Evolutionary conservation across 2,113 vertebrate species (phyloP).

Genomic region (Toxotes chatareus): DNA sequence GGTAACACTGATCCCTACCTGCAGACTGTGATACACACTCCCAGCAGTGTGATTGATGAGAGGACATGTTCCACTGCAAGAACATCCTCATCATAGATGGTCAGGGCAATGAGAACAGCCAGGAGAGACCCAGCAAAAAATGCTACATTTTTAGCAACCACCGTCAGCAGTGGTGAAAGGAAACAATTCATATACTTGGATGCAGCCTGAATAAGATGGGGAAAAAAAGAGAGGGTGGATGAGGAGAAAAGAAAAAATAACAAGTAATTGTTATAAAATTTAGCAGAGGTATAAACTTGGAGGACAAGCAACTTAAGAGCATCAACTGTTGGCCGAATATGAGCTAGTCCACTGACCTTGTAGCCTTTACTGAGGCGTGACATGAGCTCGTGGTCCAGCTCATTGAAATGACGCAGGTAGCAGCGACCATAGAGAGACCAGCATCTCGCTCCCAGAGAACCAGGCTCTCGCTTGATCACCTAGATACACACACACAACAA

Average conservation of each 20-base stretch:
- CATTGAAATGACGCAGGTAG: constrained; percentile 97
- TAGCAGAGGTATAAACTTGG: neutral
- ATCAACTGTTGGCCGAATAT: neutral
- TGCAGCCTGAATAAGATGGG: constrained; percentile 81
- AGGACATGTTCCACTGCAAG: constrained; percentile 96
- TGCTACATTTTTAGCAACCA: constrained; percentile 96
- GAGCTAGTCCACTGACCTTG: constrained; percentile 78
- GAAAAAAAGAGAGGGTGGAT: constrained; percentile 4
- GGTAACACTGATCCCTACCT: constrained; percentile 83
- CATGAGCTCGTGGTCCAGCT: constrained; percentile 96
- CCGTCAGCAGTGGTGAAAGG: constrained; percentile 93
- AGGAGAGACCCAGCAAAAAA: constrained; percentile 98
- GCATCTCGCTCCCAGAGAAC: constrained; percentile 95
- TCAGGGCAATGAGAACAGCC: constrained; percentile 96
- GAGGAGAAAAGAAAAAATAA: neutral
- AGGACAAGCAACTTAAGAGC: neutral
- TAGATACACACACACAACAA: constrained; percentile 17
- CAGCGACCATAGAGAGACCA: constrained; percentile 98
- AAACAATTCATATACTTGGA: constrained; percentile 99
- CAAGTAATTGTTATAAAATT: neutral
- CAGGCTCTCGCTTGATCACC: constrained; percentile 96
- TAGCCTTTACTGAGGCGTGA: constrained; percentile 97
- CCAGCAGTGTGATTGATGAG: constrained; percentile 95
- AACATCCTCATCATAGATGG: constrained; percentile 97
- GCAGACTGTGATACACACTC: constrained; percentile 95